These are phyloP conservation scores for Eutolmus rufibarbis DNA, from an alignment of 2,888 invertebrate species.

Conservation along the genomic window DNA sequence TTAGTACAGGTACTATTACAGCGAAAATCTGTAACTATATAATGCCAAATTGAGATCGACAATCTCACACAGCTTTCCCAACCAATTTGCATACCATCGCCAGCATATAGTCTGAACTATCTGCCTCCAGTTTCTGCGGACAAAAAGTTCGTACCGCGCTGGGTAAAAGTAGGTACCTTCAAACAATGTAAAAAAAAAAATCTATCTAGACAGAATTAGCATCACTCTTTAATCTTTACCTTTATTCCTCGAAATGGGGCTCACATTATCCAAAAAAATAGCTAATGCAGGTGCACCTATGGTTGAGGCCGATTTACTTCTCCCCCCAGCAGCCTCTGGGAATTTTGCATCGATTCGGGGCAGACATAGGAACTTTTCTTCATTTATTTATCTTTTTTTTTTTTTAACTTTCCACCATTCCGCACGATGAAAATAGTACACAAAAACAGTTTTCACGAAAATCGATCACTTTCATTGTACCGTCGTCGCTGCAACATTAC, in stretches of 20 bases:
- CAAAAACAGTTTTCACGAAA: constrained; percentile 22
- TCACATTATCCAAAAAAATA: constrained; percentile 13
- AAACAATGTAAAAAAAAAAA: neutral
- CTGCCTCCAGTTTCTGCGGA: neutral
- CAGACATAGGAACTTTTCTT: constrained; percentile 33
- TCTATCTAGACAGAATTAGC: neutral
- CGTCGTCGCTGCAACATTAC: neutral
- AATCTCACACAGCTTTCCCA: neutral
- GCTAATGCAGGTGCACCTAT: neutral
- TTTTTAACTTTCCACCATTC: constrained; percentile 14
- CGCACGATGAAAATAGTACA: constrained; percentile 4
- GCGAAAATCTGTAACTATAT: neutral
- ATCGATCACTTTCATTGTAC: constrained; percentile 18
- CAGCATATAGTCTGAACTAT: neutral
- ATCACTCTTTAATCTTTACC: neutral
- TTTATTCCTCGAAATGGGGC: neutral
- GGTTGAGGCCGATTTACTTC: neutral
- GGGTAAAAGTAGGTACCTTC: neutral
- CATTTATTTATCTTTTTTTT: neutral
- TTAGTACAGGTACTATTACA: neutral
- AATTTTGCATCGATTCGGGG: constrained; percentile 17
- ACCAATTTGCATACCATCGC: neutral
- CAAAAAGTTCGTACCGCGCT: neutral
- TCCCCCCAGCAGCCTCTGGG: neutral
- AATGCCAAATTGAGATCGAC: neutral